Base-by-base conservation (phyloP, 2,888 invertebrate genomes). In the Scaptomyza reducta region DNA sequence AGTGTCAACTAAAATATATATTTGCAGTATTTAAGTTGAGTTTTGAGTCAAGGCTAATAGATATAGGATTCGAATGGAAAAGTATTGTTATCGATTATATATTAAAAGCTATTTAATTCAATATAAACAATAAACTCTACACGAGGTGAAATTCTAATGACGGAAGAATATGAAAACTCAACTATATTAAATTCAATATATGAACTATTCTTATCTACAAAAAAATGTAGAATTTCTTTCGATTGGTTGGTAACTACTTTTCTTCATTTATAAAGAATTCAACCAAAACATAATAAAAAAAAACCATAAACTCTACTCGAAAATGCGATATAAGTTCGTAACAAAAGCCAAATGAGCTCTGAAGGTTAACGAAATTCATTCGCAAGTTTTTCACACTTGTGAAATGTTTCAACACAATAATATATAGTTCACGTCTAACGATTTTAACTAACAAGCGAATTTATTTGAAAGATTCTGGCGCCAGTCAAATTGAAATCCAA, bases 361-460 rank as follows among this genome's bases (percentile, higher is more conserved):
- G n/a, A 22, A 42, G 7, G 27, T 38, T 41, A 42, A 33, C 1
- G 45, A 71, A 57, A 54, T 61, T 54, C 59, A 18, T 3, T 35
- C 51, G 49, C 33, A 18, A 59, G 13, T 66, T 74, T 59, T 66
- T 7, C 6, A 51, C 35, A 35, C 16, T 50, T 61, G 65, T 59
- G 61, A 75, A 66, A 74, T 58, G 18, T 25, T 27, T 6, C 1
- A n/a, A 2, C 3, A 33, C 40, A 33, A 40, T 6, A 6, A 68
- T 29, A 18, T 45, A 40, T 25, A 58, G 53, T 42, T 50, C 40
- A 14, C 5, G 13, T 38, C 13, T 35, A 42, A 61, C 22, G 10
- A 14, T 40, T 51, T 44, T 31, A 64, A 70, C 68, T 68, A 69
- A 60, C 74, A 47, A 33, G 6, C 41, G 38, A 40, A 72, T 67